Evolutionary conservation across 2,797 vertebrate species (phyloP).

Genomic region (Characodon lateralis): DNA sequence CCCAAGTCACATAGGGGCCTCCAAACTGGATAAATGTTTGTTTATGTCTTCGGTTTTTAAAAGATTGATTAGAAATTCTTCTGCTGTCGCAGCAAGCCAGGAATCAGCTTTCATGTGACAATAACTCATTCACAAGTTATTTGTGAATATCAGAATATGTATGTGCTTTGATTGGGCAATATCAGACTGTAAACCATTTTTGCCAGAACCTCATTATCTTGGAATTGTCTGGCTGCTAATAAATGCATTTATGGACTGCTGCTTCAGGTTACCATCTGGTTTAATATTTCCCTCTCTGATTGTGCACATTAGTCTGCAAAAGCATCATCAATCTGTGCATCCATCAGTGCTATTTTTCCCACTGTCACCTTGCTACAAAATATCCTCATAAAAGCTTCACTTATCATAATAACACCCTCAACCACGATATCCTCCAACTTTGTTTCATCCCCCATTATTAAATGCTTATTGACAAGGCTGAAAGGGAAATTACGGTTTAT

Average conservation of each 20-base stretch:
- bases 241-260: slow-evolving; percentile 28
- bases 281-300: slow-evolving; percentile 40
- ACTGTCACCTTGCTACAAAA: slow-evolving; percentile 62
- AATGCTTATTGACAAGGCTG: slow-evolving; percentile 69
- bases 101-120: slow-evolving; percentile 13
- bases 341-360: slow-evolving; percentile 56
- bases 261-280: slow-evolving; percentile 30
- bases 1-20: slow-evolving; percentile 65
- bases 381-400: slow-evolving; percentile 56
- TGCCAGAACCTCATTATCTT: slow-evolving; percentile 1
- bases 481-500: slow-evolving; percentile 74
- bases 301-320: slow-evolving; percentile 40
- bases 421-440: slow-evolving; percentile 33
- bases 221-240: slow-evolving; percentile 26
- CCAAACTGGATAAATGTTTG: slow-evolving; percentile 63
- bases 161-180: slow-evolving; percentile 7
- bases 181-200: slow-evolving; percentile 15
- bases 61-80: slow-evolving; percentile 41
- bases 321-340: slow-evolving; percentile 43
- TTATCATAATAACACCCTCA: slow-evolving; percentile 58
- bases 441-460: slow-evolving; percentile 42
- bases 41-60: slow-evolving; percentile 54
- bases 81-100: slow-evolving; percentile 19
- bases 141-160: slow-evolving; percentile 11
- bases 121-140: slow-evolving; percentile 5